phyloP scores from a whole-genome alignment of 2,113 vertebrate species.

The Cyprinodon brontotheroides region DNA sequence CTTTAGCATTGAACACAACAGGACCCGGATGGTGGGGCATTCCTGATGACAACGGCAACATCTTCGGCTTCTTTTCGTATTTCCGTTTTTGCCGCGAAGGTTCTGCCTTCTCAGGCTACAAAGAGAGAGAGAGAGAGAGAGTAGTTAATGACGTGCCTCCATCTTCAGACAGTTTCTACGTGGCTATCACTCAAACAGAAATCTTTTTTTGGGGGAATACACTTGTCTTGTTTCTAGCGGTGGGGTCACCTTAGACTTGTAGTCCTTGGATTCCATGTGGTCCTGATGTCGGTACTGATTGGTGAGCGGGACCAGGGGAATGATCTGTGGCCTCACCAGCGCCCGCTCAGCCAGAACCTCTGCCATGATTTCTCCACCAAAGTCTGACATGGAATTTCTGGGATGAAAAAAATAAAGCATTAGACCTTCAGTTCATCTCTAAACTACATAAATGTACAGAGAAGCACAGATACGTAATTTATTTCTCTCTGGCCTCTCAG shows the following conservation, averaged over 20 bases:
- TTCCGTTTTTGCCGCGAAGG: conserved; percentile 93
- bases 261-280: conserved; percentile 92
- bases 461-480: neutral
- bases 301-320: conserved; percentile 92
- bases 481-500: too few relatives aligned
- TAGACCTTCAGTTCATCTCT: neutral
- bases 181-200: too few relatives aligned
- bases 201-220: too few relatives aligned
- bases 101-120: conserved; percentile 92
- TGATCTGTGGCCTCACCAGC: conserved; percentile 90
- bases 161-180: neutral
- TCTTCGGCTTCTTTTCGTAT: conserved; percentile 98
- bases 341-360: conserved; percentile 96
- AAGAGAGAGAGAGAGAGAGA: neutral
- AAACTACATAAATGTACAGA: neutral
- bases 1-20: conserved; percentile 93
- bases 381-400: conserved; percentile 95
- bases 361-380: conserved; percentile 91
- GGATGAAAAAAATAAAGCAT: neutral
- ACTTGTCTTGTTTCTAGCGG: too few relatives aligned
- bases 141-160: neutral
- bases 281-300: conserved; percentile 94
- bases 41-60: conserved; percentile 81
- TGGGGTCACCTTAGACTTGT: conserved; percentile 87
- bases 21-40: conserved; percentile 86